phyloP scores from a whole-genome alignment of 1,140 invertebrate genomes.

The Eupristina koningsbergeri region DNA sequence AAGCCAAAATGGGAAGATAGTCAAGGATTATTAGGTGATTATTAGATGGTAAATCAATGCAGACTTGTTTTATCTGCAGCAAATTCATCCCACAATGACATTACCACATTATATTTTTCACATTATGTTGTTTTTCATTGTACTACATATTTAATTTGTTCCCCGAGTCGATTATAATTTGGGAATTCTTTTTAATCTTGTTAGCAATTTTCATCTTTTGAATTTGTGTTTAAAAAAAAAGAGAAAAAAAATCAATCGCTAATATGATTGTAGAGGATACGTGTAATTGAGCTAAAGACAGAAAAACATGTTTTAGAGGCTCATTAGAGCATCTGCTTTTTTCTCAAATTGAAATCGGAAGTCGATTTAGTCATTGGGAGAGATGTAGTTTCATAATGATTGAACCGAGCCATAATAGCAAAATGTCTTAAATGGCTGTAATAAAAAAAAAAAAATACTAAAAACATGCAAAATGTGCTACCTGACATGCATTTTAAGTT shows the following conservation, averaged over 20 bases:
- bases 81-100: conserved; percentile 9
- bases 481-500: neutral
- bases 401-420: neutral
- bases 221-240: neutral
- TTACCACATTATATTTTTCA: neutral
- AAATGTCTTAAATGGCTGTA: neutral
- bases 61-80: conserved; percentile 4
- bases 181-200: neutral
- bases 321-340: conserved; percentile 31
- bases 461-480: too few species aligned
- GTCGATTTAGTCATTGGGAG: conserved; percentile 6
- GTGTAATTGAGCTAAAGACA: conserved; percentile 5
- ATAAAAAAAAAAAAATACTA: conserved; percentile 1
- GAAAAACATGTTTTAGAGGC: neutral
- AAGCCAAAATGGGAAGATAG: conserved; percentile 27
- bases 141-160: neutral
- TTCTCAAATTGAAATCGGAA: conserved; percentile 36
- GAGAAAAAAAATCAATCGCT: neutral
- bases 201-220: neutral
- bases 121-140: neutral
- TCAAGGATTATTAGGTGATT: too few species aligned
- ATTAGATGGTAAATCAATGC: conserved; percentile 47
- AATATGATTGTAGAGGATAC: neutral
- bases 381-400: neutral
- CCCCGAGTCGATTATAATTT: neutral